A percentile compares a stretch with the other conserved stretches of the same genome.
These are phyloP conservation scores for Rhinogobius similis DNA, from an alignment of 2,113 vertebrate genomes.

Conservation along the genomic window DNA sequence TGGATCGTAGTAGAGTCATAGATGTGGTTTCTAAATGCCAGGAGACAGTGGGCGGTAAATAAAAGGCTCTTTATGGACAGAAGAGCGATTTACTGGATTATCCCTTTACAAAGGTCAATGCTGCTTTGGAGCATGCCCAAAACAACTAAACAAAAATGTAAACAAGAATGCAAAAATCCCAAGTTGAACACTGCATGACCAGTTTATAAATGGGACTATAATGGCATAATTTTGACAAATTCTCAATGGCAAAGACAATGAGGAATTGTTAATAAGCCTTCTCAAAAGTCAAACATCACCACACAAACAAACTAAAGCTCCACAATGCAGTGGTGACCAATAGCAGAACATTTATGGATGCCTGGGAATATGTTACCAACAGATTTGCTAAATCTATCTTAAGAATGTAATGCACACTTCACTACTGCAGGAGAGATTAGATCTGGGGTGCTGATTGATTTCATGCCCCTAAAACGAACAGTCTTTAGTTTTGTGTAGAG, in stretches of 20 bases:
- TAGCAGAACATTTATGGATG: constrained; percentile 25
- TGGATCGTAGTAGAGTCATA: constrained; percentile 43
- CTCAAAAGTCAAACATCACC: constrained; percentile 19
- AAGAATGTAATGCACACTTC: neutral
- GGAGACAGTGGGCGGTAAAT: constrained; percentile 58
- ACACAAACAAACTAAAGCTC: constrained; percentile 3
- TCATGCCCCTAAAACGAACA: neutral
- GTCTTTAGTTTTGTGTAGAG: neutral
- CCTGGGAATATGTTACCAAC: constrained; percentile 32
- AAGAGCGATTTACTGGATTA: constrained; percentile 68
- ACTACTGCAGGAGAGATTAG: neutral
- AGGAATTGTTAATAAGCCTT: constrained; percentile 22
- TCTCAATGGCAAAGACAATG: constrained; percentile 5
- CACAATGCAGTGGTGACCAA: constrained; percentile 18
- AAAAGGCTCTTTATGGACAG: constrained; percentile 67
- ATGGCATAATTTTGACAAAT: constrained; percentile 29
- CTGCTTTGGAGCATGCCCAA: constrained; percentile 50
- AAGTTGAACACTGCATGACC: constrained; percentile 32
- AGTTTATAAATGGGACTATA: constrained; percentile 42
- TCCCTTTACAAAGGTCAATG: constrained; percentile 68
- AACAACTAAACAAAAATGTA: constrained; percentile 44
- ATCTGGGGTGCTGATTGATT: neutral
- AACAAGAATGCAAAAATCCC: constrained; percentile 7
- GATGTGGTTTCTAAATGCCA: constrained; percentile 55
- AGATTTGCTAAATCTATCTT: constrained; percentile 31